These are phyloP conservation scores for Fukomys damarensis DNA, from an alignment of 2,113 vertebrate genomes.

Conservation along the genomic window DNA sequence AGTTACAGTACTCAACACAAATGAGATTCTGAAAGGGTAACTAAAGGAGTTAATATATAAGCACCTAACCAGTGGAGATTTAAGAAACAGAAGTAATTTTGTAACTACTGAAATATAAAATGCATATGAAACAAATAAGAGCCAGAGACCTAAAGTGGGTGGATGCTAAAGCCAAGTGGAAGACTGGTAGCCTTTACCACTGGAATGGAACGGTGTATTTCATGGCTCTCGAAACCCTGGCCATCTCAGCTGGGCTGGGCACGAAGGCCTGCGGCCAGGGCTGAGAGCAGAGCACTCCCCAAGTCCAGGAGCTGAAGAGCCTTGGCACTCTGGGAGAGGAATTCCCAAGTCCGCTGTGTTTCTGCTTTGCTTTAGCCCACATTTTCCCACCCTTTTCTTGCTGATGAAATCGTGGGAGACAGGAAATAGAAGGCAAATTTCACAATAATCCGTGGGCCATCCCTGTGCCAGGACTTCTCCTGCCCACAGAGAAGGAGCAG, in stretches of 20 bases:
- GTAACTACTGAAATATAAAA: slow-evolving; percentile 37
- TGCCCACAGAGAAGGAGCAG: not conserved
- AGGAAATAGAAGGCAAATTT: not conserved
- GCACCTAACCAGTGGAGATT: slow-evolving; percentile 32
- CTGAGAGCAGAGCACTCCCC: not conserved
- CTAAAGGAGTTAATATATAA: slow-evolving; percentile 37
- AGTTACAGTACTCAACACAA: not conserved
- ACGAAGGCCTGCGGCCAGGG: rapidly evolving
- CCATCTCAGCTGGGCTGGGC: not conserved
- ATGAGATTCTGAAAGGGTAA: slow-evolving; percentile 60
- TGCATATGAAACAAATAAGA: not conserved
- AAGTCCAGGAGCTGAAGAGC: not conserved
- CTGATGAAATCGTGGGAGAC: not conserved
- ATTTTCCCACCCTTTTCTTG: not conserved
- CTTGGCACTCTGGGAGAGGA: not conserved
- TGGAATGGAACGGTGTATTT: not conserved
- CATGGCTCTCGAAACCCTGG: not conserved
- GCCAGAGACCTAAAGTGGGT: not conserved
- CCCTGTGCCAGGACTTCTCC: not conserved
- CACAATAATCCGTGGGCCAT: not conserved
- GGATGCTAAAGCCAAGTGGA: not conserved
- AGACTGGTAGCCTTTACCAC: not conserved
- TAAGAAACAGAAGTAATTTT: slow-evolving; percentile 35
- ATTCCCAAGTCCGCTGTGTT: not conserved
- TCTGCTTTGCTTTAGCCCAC: not conserved